Evolutionary conservation across 2,888 invertebrate species (phyloP).

Genomic region (Urechis unicinctus): DNA sequence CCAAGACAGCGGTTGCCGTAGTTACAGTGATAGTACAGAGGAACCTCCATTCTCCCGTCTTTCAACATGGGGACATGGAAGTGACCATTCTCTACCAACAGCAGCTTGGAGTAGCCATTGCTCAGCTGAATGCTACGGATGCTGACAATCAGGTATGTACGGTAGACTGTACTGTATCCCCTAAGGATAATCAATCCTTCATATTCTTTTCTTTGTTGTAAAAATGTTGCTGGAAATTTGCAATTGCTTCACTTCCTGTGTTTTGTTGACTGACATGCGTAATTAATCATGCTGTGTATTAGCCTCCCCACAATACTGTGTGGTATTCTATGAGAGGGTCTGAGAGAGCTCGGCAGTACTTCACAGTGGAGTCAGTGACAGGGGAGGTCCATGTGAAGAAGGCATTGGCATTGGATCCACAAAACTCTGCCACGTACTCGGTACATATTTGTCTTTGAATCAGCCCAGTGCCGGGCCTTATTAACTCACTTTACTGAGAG

Average conservation of each 20-base stretch:
- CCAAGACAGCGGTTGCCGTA: constrained; percentile 21
- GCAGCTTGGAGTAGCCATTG: constrained; percentile 16
- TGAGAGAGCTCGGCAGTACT: constrained; percentile 27
- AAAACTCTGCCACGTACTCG: constrained; percentile 26
- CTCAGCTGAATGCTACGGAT: constrained; percentile 16
- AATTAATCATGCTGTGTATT: too few species aligned
- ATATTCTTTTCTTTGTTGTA: background rate
- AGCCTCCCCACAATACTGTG: constrained; percentile 31
- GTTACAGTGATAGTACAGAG: constrained; percentile 25
- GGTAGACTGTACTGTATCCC: too few species aligned
- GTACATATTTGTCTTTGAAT: constrained; percentile 23
- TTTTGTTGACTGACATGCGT: too few species aligned
- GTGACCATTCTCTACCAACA: constrained; percentile 17
- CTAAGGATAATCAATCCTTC: background rate
- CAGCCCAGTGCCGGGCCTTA: too few species aligned
- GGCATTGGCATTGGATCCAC: constrained; percentile 25
- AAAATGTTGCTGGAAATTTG: too few species aligned
- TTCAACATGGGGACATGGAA: background rate
- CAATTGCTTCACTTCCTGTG: too few species aligned
- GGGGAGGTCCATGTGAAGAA: constrained; percentile 30
- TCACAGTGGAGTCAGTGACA: constrained; percentile 27
- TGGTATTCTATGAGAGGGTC: constrained; percentile 27
- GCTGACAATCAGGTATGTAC: constrained; percentile 17
- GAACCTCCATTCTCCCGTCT: constrained; percentile 17
- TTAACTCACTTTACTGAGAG: too few species aligned